Evolutionary conservation across 1,140 invertebrate species (phyloP).

Genomic region (Diuraphis noxia): DNA sequence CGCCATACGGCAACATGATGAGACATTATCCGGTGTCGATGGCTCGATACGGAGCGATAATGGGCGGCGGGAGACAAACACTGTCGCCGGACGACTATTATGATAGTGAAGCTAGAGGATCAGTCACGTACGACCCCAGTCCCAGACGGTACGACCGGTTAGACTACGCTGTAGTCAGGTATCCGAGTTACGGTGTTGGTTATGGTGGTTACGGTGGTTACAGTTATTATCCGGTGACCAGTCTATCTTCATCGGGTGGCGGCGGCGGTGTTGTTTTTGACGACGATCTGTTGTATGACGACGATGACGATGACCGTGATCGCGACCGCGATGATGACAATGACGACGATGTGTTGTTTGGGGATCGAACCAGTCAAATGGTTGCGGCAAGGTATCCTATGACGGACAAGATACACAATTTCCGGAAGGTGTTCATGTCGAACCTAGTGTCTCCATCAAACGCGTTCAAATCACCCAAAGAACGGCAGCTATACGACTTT

Average conservation of each 20-base stretch:
- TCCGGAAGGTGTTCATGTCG: conserved; percentile 22
- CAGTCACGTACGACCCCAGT: not conserved
- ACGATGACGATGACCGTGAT: not conserved
- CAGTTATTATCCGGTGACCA: not conserved
- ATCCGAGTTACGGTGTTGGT: conserved; percentile 1
- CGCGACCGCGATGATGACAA: not conserved
- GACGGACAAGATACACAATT: conserved; percentile 42
- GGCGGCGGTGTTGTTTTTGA: not conserved
- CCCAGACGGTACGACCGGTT: not conserved
- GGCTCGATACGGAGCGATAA: not conserved
- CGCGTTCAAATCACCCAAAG: conserved; percentile 37
- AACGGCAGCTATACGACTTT: conserved; percentile 32
- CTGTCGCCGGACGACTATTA: conserved; percentile 9
- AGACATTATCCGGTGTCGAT: conserved; percentile 35
- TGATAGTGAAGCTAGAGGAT: not conserved
- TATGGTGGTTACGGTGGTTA: not conserved
- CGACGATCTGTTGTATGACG: not conserved
- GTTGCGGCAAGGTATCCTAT: not conserved
- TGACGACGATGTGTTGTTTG: not conserved
- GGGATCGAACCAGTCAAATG: not conserved
- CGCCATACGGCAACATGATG: conserved; percentile 7
- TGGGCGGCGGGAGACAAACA: not conserved
- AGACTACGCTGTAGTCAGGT: conserved; percentile 44
- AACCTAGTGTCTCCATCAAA: conserved; percentile 33
- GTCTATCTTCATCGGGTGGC: no score